Evolutionary conservation across 1,140 invertebrate genomes (phyloP), one percentile per base, ranked within the genome.

Genomic region (Drosophila paulistorum): DNA sequence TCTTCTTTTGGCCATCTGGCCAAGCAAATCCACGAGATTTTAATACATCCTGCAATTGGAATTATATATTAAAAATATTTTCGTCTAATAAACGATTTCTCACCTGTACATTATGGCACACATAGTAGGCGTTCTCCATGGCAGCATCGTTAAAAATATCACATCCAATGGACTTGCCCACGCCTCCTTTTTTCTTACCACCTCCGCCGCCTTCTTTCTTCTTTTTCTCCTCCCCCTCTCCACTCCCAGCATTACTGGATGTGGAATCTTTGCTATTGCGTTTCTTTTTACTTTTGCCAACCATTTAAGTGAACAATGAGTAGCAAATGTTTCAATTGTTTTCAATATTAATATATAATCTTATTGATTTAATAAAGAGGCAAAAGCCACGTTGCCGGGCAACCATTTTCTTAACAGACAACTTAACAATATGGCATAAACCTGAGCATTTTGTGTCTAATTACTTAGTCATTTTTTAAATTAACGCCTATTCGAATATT

Each of bases 61-160:
- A 23, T 39, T 23, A n/a, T 4, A 20, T 37, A 60, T 23, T 33
- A 10, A 13, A 54, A 39, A 13, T 55, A 9, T 11, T 26, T 6
- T 5, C 2, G 6, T 14, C 7, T 17, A 1, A 9, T 20, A 26
- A 7, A 13, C 23, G 10, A 11, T n/a, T 30, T 37, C 64, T 41
- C 33, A 97, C 96, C 92, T 97, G 96, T 0, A 97, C 95, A 92
- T 97, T 97, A 78, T 98, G 97, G 82, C 96, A 97, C 1, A 96
- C 96, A 81, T 96, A 96, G 90, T 97, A 97, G 3, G 96, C 96
- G 85, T 97, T 97, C 74, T 97, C 95, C 95, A 97, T 97, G 0
- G 96, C 96, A n/a, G 95, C 95, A 75, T 97, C 96, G 63, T 96
- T 97, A 65, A 97, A 95, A 71, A 97, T 96, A 75, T 97, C 96